Conservation (phyloP, 1,140 invertebrate species). For the Protaetia brevitarsis region DNA sequence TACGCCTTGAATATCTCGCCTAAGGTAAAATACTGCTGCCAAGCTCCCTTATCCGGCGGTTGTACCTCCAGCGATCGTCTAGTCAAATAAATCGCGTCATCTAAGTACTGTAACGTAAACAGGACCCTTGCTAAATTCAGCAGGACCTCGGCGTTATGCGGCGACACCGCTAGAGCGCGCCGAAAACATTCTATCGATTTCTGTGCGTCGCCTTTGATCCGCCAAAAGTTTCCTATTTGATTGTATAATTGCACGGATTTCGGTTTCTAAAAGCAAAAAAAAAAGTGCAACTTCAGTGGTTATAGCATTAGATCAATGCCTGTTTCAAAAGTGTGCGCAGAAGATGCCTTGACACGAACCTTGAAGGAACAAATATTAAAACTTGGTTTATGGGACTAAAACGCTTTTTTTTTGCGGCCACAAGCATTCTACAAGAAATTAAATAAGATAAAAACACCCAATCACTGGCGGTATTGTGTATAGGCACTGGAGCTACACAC, state of each 20-base stretch:
- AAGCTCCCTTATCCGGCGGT: conserved; percentile 77
- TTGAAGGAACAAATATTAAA: too few relatives aligned
- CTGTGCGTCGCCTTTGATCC: conserved; percentile 79
- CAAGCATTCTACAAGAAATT: too few relatives aligned
- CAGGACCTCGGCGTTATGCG: conserved; percentile 81
- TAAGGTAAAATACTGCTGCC: conserved; percentile 86
- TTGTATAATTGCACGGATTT: conserved; percentile 83
- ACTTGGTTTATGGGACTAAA: too few relatives aligned
- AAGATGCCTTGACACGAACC: too few relatives aligned
- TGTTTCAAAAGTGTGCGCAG: too few relatives aligned
- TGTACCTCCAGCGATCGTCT: conserved; percentile 63
- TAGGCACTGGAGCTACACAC: too few relatives aligned
- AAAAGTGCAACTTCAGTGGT: too few relatives aligned
- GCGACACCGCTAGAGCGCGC: conserved; percentile 76
- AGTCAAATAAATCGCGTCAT: conserved; percentile 84
- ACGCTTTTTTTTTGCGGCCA: too few relatives aligned
- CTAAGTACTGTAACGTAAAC: conserved; percentile 80
- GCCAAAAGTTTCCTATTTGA: conserved; percentile 86
- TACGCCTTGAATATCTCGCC: conserved; percentile 83
- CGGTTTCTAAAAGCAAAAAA: conserved; percentile 61
- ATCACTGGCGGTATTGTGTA: too few relatives aligned
- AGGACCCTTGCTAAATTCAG: conserved; percentile 80
- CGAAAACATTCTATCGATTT: conserved; percentile 86
- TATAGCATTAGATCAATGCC: too few relatives aligned
- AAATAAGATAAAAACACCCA: too few relatives aligned